Evolutionary conservation across 2,797 vertebrate genomes (phyloP), one percentile per base, ranked within the genome.

Genomic region (Harpagifer antarcticus): DNA sequence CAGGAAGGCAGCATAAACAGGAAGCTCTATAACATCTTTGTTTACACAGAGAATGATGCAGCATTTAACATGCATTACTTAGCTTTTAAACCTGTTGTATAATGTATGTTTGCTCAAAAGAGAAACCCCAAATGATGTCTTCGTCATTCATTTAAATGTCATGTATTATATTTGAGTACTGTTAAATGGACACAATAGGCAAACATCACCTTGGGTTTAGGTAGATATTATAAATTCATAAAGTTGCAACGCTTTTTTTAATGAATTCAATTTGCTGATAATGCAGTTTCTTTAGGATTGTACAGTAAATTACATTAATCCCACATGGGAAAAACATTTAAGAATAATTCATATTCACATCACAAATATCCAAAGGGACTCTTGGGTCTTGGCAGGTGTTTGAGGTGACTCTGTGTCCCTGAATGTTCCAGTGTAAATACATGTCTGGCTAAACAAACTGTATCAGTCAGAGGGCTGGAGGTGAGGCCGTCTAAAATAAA

Each of bases 401-500:
- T 62, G 55, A 78, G 74, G 76, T 77, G 71, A 74, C 62, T 77
- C 44, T 23, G 33, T 68, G 70, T 71, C 76, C 67, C 66, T 81
- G 61, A 71, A 72, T 63, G 55, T 64, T 71, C 75, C 67, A 56
- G 65, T 50, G 48, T 50, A 42, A 19, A 81, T 7, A 58, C 44
- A 74, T 72, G 47, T 67, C 59, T 44, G 68, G 23, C 73, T 65
- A 67, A 70, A 81, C 67, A 74, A 79, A 77, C 76, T 64, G 53
- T 58, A 62, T 83, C 68, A 67, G 75, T 65, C 68, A 74, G 68
- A 71, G 37, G 42, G 69, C 63, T 81, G 67, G 67, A 82, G 76
- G 78, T 70, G 75, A 85, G 65, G 40, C 67, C 17, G 13, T 61
- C 73, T 79, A 83, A 85, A 90, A 84, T 74, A 78, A 87, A 78